Conservation (phyloP, 2,113 vertebrate genomes). For the Rhodinocichla rosea region DNA sequence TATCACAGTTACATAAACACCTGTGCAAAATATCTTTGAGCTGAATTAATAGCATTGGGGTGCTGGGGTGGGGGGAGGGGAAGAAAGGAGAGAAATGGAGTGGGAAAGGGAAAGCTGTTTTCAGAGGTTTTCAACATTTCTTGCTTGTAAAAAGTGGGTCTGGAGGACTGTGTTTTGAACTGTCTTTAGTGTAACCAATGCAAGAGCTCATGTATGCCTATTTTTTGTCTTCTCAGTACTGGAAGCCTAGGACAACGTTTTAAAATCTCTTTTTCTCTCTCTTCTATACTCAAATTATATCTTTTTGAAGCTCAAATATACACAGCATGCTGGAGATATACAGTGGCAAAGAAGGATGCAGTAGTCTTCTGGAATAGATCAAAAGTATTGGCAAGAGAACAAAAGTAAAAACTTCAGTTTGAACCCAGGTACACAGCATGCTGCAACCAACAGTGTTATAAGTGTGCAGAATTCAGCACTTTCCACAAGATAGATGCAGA, state of each 20-base stretch:
- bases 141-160: background rate
- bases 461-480: background rate
- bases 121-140: background rate
- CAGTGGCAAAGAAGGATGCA: background rate
- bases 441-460: background rate
- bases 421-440: background rate
- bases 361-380: background rate
- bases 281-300: background rate
- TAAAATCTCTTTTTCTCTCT: background rate
- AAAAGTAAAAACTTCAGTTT: constrained; percentile 23
- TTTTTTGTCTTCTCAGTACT: background rate
- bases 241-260: background rate
- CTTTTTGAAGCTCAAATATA: background rate
- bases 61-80: background rate
- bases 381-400: constrained; percentile 15
- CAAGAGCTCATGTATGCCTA: background rate
- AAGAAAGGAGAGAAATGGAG: background rate
- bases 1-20: constrained; percentile 50
- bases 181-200: background rate
- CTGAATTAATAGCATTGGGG: constrained; percentile 17
- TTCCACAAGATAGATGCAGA: background rate
- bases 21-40: constrained; percentile 39
- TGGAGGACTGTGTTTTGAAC: background rate
- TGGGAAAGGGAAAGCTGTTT: background rate
- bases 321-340: background rate